phyloP scores from a whole-genome alignment of 2,113 vertebrate species.

The Heterocephalus glaber region DNA sequence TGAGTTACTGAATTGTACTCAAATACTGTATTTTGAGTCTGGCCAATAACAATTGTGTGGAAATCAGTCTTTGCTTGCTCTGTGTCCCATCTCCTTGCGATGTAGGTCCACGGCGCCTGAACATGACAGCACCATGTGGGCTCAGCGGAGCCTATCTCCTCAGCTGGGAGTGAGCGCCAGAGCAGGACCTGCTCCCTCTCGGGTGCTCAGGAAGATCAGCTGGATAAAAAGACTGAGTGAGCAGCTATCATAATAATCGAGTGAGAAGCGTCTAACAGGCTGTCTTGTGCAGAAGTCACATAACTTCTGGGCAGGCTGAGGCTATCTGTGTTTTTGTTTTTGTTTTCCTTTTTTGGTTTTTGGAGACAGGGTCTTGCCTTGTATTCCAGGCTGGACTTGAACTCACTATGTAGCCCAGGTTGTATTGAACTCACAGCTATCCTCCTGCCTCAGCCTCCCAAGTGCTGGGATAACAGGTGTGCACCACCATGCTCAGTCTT shows the following conservation, averaged over 20 bases:
- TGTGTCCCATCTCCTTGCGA: neutral
- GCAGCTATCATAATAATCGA: neutral
- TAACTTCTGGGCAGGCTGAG: neutral
- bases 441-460: no score
- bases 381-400: no score
- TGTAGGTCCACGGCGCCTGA: neutral
- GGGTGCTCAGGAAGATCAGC: neutral
- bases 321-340: no score
- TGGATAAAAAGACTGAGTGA: no score
- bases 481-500: no score
- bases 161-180: neutral
- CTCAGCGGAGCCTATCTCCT: neutral
- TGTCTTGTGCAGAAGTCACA: neutral
- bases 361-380: no score
- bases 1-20: neutral
- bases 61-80: neutral
- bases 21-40: neutral
- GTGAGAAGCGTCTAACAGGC: neutral
- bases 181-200: no score
- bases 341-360: no score
- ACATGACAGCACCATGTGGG: neutral
- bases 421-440: no score
- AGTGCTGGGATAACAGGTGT: no score
- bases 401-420: no score
- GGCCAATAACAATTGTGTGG: neutral